These are phyloP conservation scores for Falco columbarius DNA, from an alignment of 2,797 vertebrate species.

Conservation along the genomic window DNA sequence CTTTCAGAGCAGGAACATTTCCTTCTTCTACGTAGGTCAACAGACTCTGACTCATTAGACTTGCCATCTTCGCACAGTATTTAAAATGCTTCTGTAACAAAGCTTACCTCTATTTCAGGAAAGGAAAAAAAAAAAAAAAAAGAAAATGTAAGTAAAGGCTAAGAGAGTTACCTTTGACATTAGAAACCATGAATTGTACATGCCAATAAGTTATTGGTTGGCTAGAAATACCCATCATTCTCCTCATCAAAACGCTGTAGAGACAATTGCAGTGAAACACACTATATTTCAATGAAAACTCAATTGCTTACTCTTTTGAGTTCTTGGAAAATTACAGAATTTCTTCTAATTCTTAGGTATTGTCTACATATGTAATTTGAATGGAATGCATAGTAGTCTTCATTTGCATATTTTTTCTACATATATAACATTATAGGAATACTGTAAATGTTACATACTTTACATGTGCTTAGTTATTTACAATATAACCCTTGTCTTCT, in stretches of 20 bases:
- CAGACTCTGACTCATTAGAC: constrained; percentile 92
- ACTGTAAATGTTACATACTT: not conserved
- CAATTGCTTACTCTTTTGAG: not conserved
- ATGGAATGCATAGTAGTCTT: not conserved
- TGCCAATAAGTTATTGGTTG: not conserved
- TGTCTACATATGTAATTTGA: not conserved
- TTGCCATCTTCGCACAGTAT: constrained; percentile 86
- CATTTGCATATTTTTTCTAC: not conserved
- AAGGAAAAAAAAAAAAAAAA: not conserved
- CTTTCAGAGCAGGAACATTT: constrained; percentile 89
- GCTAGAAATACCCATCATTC: not conserved
- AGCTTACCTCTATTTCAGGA: constrained; percentile 30
- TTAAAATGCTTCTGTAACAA: not conserved
- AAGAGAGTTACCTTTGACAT: not conserved
- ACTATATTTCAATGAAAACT: not conserved
- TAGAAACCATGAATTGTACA: not conserved
- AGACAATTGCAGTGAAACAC: not conserved
- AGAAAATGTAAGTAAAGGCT: not conserved
- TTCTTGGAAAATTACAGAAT: not conserved
- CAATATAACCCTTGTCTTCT: not conserved
- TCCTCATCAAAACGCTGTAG: not conserved
- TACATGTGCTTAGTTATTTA: not conserved
- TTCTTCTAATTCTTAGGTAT: not conserved
- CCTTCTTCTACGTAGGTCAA: constrained; percentile 95
- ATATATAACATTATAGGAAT: not conserved